These are phyloP conservation scores for Kuschelorhynchus macadamiae DNA, from an alignment of 2,888 invertebrate species.

Conservation along the genomic window DNA sequence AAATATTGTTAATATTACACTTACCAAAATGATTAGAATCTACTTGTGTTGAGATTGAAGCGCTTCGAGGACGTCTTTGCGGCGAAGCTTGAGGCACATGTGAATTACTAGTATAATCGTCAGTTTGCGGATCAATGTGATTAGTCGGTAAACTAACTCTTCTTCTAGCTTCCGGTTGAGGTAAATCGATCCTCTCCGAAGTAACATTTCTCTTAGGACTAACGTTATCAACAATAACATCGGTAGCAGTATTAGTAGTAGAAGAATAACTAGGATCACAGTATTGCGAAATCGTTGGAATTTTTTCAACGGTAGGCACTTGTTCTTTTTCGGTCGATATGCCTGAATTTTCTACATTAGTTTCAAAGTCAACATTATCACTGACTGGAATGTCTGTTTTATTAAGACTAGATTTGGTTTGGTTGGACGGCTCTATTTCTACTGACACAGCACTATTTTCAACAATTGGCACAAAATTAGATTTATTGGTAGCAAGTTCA, in stretches of 20 bases:
- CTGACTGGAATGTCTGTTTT: slow-evolving; percentile 58
- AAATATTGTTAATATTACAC: no score
- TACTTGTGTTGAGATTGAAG: slow-evolving; percentile 86
- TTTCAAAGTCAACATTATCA: slow-evolving; percentile 50
- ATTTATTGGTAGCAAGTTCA: slow-evolving; percentile 57
- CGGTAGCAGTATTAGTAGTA: slow-evolving; percentile 55
- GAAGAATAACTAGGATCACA: slow-evolving; percentile 77
- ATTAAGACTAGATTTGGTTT: slow-evolving; percentile 66
- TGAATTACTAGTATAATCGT: slow-evolving; percentile 63
- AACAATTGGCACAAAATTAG: slow-evolving; percentile 65
- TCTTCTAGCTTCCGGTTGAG: slow-evolving; percentile 50
- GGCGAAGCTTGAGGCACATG: slow-evolving; percentile 72
- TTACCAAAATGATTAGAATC: slow-evolving; percentile 89
- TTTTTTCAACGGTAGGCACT: slow-evolving; percentile 70
- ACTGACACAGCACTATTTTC: slow-evolving; percentile 69
- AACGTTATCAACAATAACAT: slow-evolving; percentile 56
- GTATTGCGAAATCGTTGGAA: slow-evolving; percentile 81
- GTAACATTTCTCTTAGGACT: slow-evolving; percentile 44
- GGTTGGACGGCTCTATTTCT: slow-evolving; percentile 70
- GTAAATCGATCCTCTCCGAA: slow-evolving; percentile 19
- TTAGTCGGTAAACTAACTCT: slow-evolving; percentile 75
- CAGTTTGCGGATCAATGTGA: slow-evolving; percentile 59
- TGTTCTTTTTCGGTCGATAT: slow-evolving; percentile 53
- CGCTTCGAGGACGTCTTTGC: slow-evolving; percentile 81
- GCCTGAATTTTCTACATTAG: slow-evolving; percentile 48